Evolutionary conservation across 2,888 invertebrate genomes (phyloP).

Genomic region (Tipula unca): DNA sequence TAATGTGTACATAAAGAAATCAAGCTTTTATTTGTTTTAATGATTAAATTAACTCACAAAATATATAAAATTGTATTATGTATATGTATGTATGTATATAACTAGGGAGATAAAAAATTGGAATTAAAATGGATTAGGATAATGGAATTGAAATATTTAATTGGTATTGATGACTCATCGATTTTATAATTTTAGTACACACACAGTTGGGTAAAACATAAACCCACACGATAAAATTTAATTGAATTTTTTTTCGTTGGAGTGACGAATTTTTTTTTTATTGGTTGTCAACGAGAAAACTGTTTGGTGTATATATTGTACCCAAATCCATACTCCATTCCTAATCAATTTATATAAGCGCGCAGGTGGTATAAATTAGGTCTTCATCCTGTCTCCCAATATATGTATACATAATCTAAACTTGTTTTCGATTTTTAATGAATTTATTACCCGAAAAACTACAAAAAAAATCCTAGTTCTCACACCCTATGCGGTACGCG

Average conservation of each 20-base stretch:
- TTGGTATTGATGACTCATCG: slow-evolving; percentile 8
- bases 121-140: slow-evolving; percentile 14
- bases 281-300: neutral
- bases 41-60: neutral
- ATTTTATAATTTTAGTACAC: neutral
- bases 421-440: neutral
- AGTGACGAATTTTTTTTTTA: neutral
- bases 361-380: too few species aligned
- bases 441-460: too few species aligned
- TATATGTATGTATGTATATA: too few species aligned
- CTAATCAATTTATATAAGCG: too few species aligned
- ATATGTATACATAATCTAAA: too few species aligned
- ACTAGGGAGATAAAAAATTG: neutral
- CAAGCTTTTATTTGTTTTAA: neutral
- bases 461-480: too few species aligned
- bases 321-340: too few species aligned
- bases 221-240: neutral
- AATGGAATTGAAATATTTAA: slow-evolving; percentile 8
- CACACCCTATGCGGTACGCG: neutral
- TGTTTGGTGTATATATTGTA: neutral
- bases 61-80: neutral
- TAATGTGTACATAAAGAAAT: neutral
- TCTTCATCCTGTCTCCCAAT: too few species aligned
- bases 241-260: neutral
- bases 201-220: neutral